Base-by-base conservation (phyloP, 1,140 invertebrate genomes). In the Leptinotarsa lineolata region DNA sequence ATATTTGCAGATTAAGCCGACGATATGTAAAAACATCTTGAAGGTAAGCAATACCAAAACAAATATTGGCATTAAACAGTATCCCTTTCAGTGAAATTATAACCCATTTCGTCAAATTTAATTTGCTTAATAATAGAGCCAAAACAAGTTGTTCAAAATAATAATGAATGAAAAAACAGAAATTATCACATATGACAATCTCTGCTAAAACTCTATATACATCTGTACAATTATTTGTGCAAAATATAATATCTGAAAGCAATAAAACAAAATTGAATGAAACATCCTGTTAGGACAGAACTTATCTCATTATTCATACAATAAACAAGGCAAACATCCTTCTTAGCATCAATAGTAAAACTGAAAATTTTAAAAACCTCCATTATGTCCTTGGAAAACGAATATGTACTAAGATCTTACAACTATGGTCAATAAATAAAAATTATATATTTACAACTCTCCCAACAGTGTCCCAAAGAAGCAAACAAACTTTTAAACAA, bases 261-360 rank as follows among this genome's bases (percentile, higher is more conserved):
- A 54, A 18, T 48, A 8, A 54, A 46, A 46, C 45, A 46, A 46
- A 46, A 15, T 5, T 54, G 48, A 54, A 54, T 54, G 48, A 18
- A 15, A 18, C 11, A n/a, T 30, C 8, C 2, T 8, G 8, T 39
- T 39, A 6, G 8, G 30, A 39, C 2, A 39, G 8, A 11, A 39
- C 8, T 39, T 2, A 39, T 39, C 8, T 39, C 30, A 3, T 11
- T 39, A 11, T 39, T 39, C 8, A 2, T 11, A 54, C 6, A 54
- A 54, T 16, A 54, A 54, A 54, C 4, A 54, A 54, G 2, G 15
- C 2, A 54, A 54, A 54, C 15, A n/a, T n/a, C 16, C 16, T 54
- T n/a, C 48, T 54, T 15, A 44, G 30, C n/a, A 45, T 70, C 59
- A 60, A 44, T 20, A 74, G 70, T 18, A 48, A 69, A 61, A 68